phyloP scores from a whole-genome alignment of 2,797 vertebrate genomes.

The Lycodopsis pacificus region DNA sequence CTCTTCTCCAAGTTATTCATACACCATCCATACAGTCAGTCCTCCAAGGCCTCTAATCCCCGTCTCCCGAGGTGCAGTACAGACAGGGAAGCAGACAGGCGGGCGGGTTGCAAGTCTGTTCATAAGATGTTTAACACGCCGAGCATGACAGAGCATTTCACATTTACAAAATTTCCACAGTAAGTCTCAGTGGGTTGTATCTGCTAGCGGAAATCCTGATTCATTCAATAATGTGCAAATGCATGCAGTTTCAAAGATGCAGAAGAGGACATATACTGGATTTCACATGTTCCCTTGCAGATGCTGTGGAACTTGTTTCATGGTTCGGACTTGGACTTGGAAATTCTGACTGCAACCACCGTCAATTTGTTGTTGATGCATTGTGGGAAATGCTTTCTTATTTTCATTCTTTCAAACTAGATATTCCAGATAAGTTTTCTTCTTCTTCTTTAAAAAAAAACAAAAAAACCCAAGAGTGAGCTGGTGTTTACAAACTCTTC shows the following conservation, averaged over 20 bases:
- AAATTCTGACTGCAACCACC: conserved; percentile 1
- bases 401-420: neutral
- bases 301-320: conserved; percentile 2
- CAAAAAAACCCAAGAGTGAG: conserved; percentile 7
- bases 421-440: neutral
- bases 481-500: conserved; percentile 34
- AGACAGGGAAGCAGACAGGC: conserved; percentile 80
- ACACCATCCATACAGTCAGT: conserved; percentile 84
- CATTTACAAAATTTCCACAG: conserved; percentile 71
- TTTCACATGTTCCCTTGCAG: conserved; percentile 23
- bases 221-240: conserved; percentile 52
- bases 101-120: conserved; percentile 78
- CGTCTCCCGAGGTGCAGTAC: conserved; percentile 81
- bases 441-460: neutral
- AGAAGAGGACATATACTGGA: neutral
- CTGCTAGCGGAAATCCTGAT: conserved; percentile 49
- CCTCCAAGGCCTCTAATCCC: conserved; percentile 86
- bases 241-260: conserved; percentile 32
- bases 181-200: conserved; percentile 59
- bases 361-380: neutral
- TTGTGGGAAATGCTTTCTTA: neutral
- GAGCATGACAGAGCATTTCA: conserved; percentile 80
- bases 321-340: neutral
- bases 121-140: conserved; percentile 76
- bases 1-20: conserved; percentile 84